phyloP scores from a whole-genome alignment of 2,888 invertebrate genomes.

The Lasioglossum marginatum region DNA sequence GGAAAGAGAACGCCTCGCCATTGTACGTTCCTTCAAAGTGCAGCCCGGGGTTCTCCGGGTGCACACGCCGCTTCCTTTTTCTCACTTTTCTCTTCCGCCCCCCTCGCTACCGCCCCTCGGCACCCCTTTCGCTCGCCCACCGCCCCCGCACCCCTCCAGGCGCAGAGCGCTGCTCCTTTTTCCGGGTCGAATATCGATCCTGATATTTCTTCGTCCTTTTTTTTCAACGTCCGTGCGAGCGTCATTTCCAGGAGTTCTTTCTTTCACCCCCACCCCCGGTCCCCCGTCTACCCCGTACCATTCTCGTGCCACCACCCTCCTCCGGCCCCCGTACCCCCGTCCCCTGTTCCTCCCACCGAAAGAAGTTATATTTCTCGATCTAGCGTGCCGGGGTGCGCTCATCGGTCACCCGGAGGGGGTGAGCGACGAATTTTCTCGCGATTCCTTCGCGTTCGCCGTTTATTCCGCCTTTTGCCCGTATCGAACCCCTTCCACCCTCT shows the following conservation, averaged over 20 bases:
- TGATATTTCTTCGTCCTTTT: conserved; percentile 75
- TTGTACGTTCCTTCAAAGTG: conserved; percentile 76
- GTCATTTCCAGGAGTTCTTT: conserved; percentile 72
- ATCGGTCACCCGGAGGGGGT: conserved; percentile 36
- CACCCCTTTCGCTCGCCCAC: neutral
- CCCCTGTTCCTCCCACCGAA: conserved; percentile 28
- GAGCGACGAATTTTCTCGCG: conserved; percentile 55
- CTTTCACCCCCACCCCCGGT: conserved; percentile 26
- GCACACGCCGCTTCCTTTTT: conserved; percentile 70
- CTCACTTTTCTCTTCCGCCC: conserved; percentile 69
- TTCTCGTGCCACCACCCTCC: conserved; percentile 6
- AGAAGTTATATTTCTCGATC: conserved; percentile 73
- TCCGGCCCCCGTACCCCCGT: neutral
- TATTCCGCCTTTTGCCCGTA: conserved; percentile 14
- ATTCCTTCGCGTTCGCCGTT: conserved; percentile 42
- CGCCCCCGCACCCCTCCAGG: conserved; percentile 27
- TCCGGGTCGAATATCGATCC: conserved; percentile 78
- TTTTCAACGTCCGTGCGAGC: conserved; percentile 70
- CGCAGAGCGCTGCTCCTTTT: conserved; percentile 72
- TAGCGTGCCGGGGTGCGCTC: conserved; percentile 50
- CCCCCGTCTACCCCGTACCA: conserved; percentile 11
- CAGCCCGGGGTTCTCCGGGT: conserved; percentile 68
- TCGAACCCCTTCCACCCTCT: neutral
- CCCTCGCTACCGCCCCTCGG: conserved; percentile 17
- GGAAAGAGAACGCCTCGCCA: conserved; percentile 64